Evolutionary conservation across 2,113 vertebrate species (phyloP).

Genomic region (Dolichotis patagonum): DNA sequence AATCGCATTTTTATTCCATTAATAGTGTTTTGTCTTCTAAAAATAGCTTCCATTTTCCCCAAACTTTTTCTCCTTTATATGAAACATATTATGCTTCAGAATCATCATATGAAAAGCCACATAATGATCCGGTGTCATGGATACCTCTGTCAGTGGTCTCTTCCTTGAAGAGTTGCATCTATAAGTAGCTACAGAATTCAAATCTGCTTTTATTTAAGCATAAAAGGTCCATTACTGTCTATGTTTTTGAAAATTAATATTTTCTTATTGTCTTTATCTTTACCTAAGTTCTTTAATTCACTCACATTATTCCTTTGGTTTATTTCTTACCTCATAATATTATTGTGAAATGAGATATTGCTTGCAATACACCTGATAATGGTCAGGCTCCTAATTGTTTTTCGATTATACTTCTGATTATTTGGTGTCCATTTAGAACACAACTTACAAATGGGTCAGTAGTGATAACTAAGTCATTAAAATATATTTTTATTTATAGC

Average conservation of each 20-base stretch:
- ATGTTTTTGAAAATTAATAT: background rate
- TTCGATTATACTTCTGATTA: background rate
- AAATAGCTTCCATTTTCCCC: background rate
- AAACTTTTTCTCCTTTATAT: background rate
- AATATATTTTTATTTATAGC: background rate
- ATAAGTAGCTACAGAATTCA: background rate
- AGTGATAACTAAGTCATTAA: background rate
- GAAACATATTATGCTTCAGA: background rate
- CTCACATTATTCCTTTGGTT: background rate
- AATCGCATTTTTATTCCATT: background rate
- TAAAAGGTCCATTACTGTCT: background rate
- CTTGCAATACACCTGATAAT: background rate
- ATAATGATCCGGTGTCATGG: background rate
- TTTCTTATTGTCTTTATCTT: background rate
- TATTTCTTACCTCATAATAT: background rate
- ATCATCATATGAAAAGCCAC: background rate
- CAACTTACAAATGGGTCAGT: background rate
- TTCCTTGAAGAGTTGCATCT: background rate
- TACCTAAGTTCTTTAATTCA: background rate
- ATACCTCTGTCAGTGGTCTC: background rate
- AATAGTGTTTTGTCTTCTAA: background rate
- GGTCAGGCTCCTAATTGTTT: background rate
- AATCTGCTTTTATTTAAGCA: background rate
- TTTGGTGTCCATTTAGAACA: background rate
- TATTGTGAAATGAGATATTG: background rate